Base-by-base conservation (phyloP, 2,113 vertebrate genomes). In the Onychostoma macrolepis region DNA sequence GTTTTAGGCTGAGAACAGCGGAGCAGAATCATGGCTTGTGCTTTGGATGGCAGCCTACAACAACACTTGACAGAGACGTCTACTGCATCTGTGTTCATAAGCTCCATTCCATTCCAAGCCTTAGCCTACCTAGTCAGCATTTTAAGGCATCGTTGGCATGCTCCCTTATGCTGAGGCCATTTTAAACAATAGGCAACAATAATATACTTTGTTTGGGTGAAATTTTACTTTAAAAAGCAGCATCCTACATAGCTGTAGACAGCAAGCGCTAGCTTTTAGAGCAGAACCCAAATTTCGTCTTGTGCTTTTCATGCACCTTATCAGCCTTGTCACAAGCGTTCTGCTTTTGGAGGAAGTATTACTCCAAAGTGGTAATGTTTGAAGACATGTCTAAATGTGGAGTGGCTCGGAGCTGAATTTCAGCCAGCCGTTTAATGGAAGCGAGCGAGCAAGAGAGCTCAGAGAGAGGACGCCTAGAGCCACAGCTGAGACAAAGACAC, bases 41-140 rank as follows among this genome's bases (percentile, higher is more conserved):
- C 86, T 81, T 71, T 45, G 72, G 80, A 84, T 21, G 38, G 84
- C 45, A 86, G 84, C 85, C 76, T 80, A 72, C 26, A 86, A 24
- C 43, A 84, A 79, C 33, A 71, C 33, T 30, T 65, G 33, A 63
- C 15, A 69, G 43, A 69, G 41, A 17, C 11, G 9, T 56, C 19
- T 43, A 33, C 5, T 30, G 48, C 26, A 41, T 69, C 15, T 30
- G n/a, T 72, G 33, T 80, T 81, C 6, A n/a, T 79, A 15, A 77
- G 13, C 24, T 28, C 41, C 0, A 2, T 76, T 45, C 41, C 41
- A 28, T 76, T 45, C 41, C 41, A 28, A 76, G 13, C 12, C 38
- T n/a, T 26, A 15, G 12, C 72, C 38, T 75, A 7, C 6, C 65
- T 43, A 15, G 21, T 26, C 72, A 48, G 41, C n/a, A 28, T 76